phyloP scores from a whole-genome alignment of 2,888 invertebrate species.

The Plutella xylostella region DNA sequence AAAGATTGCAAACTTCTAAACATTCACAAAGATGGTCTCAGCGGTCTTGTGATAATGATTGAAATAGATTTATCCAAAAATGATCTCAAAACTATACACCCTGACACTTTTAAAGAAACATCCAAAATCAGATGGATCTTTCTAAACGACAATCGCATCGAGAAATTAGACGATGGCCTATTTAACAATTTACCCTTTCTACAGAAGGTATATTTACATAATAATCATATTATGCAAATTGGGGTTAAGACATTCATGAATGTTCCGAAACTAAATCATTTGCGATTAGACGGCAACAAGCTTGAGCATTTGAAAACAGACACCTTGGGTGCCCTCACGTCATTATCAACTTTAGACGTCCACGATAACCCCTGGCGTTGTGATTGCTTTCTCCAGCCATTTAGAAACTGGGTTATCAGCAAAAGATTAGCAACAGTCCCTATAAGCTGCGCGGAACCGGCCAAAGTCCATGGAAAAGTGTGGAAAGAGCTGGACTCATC shows the following conservation, averaged over 20 bases:
- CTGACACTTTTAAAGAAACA: conserved; percentile 78
- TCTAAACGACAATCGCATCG: conserved; percentile 81
- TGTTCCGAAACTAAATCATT: conserved; percentile 74
- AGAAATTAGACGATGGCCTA: conserved; percentile 78
- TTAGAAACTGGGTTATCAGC: conserved; percentile 81
- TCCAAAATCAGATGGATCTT: conserved; percentile 77
- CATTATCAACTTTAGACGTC: conserved; percentile 79
- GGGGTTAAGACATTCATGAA: conserved; percentile 79
- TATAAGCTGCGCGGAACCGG: conserved; percentile 79
- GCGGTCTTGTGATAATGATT: conserved; percentile 80
- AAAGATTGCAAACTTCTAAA: conserved; percentile 79
- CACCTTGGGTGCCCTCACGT: conserved; percentile 73
- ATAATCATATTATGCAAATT: conserved; percentile 78
- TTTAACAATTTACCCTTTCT: conserved; percentile 80
- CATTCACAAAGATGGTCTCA: conserved; percentile 81
- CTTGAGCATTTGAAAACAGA: conserved; percentile 75
- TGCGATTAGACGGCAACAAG: conserved; percentile 80
- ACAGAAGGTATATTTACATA: conserved; percentile 80
- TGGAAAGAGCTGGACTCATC: conserved; percentile 80
- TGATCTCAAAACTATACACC: conserved; percentile 72
- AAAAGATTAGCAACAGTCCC: conserved; percentile 80
- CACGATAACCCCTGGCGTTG: conserved; percentile 90
- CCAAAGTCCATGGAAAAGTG: conserved; percentile 72
- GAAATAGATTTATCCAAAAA: conserved; percentile 87
- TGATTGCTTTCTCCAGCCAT: conserved; percentile 84